These are phyloP conservation scores for Agonopterix subpropinquella DNA, from an alignment of 2,888 invertebrate genomes.

Conservation along the genomic window DNA sequence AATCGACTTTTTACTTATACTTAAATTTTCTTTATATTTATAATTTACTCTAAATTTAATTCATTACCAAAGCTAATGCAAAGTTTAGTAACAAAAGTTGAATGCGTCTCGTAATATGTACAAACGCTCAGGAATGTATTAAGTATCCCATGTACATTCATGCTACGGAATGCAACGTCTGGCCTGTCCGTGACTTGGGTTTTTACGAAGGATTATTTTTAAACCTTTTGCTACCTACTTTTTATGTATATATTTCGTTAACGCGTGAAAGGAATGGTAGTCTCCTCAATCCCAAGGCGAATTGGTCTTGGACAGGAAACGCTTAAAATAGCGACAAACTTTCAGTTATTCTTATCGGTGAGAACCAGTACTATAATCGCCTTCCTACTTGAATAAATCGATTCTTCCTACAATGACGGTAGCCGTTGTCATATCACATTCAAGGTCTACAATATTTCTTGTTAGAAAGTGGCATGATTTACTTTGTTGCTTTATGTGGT, in stretches of 20 bases:
- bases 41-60: no score
- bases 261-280: slow-evolving; percentile 19
- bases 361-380: slow-evolving; percentile 23
- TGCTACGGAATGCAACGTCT: slow-evolving; percentile 17
- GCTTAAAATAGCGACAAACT: slow-evolving; percentile 22
- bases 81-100: no score
- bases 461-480: slow-evolving; percentile 6
- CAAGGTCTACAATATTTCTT: slow-evolving; percentile 8
- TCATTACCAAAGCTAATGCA: no score
- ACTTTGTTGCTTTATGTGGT: background rate
- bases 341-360: slow-evolving; percentile 18
- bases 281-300: slow-evolving; percentile 24
- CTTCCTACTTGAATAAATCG: slow-evolving; percentile 25
- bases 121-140: no score
- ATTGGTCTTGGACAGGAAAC: slow-evolving; percentile 23
- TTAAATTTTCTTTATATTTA: no score
- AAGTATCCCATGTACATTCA: background rate
- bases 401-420: slow-evolving; percentile 27
- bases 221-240: no score
- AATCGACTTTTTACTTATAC: no score
- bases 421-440: background rate
- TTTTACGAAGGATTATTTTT: slow-evolving; percentile 8
- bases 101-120: no score
- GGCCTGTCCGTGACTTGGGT: slow-evolving; percentile 19
- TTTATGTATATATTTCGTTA: slow-evolving; percentile 7